A percentile compares a stretch with the other conserved stretches of the same genome.
Conservation (phyloP, 2,888 invertebrate genomes). For the Macrosoma leucophasiata region DNA sequence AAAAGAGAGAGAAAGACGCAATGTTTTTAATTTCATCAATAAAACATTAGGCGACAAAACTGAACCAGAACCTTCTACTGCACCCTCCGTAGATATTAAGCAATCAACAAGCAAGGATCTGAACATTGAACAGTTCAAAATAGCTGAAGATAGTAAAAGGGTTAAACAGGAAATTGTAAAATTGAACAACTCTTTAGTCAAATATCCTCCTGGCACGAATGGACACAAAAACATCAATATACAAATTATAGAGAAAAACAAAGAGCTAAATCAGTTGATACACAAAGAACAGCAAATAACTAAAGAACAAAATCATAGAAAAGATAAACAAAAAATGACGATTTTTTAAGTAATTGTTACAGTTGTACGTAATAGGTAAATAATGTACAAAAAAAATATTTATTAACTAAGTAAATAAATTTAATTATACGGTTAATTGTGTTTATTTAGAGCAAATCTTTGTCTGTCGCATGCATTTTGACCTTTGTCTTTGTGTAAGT, state of each 20-base stretch:
- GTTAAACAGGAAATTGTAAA: slow-evolving; percentile 80
- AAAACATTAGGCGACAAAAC: slow-evolving; percentile 68
- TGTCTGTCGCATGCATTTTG: too few relatives aligned
- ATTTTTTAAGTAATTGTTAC: slow-evolving; percentile 75
- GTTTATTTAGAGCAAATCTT: too few relatives aligned
- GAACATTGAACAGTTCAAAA: slow-evolving; percentile 83
- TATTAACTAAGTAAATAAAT: too few relatives aligned
- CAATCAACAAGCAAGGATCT: slow-evolving; percentile 78
- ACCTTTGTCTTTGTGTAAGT: too few relatives aligned
- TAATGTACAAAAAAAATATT: background rate
- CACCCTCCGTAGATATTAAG: slow-evolving; percentile 47
- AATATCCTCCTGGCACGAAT: slow-evolving; percentile 76
- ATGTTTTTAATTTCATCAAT: slow-evolving; percentile 88
- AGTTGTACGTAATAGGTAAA: background rate
- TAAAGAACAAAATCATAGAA: slow-evolving; percentile 82
- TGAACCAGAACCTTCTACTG: slow-evolving; percentile 27
- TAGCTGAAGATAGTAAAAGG: slow-evolving; percentile 81
- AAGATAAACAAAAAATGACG: slow-evolving; percentile 84
- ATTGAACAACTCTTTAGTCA: slow-evolving; percentile 78
- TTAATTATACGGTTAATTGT: too few relatives aligned
- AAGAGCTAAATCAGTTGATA: slow-evolving; percentile 76
- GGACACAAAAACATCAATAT: slow-evolving; percentile 77
- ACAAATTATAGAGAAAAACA: slow-evolving; percentile 77
- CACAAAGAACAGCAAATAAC: slow-evolving; percentile 78
- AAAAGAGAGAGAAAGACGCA: slow-evolving; percentile 74